These are phyloP conservation scores for Enoplosus armatus DNA, from an alignment of 2,797 vertebrate species.

Conservation along the genomic window DNA sequence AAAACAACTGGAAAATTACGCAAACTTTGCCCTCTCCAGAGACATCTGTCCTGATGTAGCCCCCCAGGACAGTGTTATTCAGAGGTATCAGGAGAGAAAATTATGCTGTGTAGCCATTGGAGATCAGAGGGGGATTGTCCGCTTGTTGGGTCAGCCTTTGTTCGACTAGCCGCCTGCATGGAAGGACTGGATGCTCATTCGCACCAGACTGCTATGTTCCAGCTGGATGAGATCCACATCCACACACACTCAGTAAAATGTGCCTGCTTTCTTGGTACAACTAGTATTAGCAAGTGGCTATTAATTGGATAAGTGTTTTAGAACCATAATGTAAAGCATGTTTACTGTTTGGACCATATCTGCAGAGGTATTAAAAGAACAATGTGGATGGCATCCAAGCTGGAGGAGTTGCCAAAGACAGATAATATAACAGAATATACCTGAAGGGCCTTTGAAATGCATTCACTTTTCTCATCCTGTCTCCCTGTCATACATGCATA, in stretches of 20 bases:
- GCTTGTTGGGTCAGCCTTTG: constrained; percentile 40
- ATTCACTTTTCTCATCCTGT: not conserved
- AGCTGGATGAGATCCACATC: constrained; percentile 44
- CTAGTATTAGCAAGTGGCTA: not conserved
- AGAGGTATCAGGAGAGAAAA: constrained; percentile 20
- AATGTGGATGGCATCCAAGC: constrained; percentile 8
- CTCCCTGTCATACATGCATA: not conserved
- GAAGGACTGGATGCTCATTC: constrained; percentile 38
- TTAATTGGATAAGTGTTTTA: not conserved
- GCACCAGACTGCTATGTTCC: constrained; percentile 48
- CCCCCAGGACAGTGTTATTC: constrained; percentile 33
- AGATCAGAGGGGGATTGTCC: constrained; percentile 34
- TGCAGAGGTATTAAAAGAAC: constrained; percentile 6
- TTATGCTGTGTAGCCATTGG: constrained; percentile 6
- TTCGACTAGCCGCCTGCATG: constrained; percentile 30
- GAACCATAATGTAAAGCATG: not conserved
- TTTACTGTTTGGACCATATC: constrained; percentile 2
- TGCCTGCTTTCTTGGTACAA: constrained; percentile 10
- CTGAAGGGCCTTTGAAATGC: not conserved
- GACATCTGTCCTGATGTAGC: constrained; percentile 25
- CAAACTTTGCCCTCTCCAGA: constrained; percentile 34
- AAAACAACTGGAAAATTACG: constrained; percentile 13
- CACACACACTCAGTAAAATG: constrained; percentile 18
- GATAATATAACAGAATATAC: constrained; percentile 2
- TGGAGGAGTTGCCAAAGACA: not conserved